A percentile compares a stretch with the other conserved stretches of the same genome.
These are phyloP conservation scores for Phaedon cochleariae DNA, from an alignment of 2,888 invertebrate genomes.

Conservation along the genomic window DNA sequence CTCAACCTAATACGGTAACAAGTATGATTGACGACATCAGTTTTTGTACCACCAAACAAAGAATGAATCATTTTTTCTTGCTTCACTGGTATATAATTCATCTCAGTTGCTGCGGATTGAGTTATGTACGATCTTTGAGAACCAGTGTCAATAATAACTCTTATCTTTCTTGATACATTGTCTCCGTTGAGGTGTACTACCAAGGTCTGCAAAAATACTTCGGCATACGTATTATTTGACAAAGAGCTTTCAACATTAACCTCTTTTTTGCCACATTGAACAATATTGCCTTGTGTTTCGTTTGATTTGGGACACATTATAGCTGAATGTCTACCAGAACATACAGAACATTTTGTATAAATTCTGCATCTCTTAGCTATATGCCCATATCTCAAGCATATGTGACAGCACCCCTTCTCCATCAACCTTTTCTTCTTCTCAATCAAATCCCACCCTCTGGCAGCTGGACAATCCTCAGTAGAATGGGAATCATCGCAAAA, in stretches of 20 bases:
- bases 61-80: neutral
- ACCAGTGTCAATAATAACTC: neutral
- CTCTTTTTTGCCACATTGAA: too few species aligned
- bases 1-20: neutral
- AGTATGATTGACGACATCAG: neutral
- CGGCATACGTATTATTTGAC: neutral
- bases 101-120: neutral
- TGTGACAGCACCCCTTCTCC: neutral
- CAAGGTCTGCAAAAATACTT: neutral
- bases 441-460: neutral
- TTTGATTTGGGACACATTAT: neutral
- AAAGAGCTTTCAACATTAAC: too few species aligned
- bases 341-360: neutral
- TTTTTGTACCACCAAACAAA: neutral
- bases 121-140: neutral
- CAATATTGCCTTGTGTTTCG: neutral
- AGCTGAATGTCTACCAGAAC: neutral
- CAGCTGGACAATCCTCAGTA: neutral
- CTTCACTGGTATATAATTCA: neutral
- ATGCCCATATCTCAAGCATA: constrained; percentile 1
- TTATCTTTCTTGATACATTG: neutral
- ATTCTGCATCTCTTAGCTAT: neutral
- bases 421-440: neutral
- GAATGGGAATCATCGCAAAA: neutral
- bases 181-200: neutral